Percentiles rank a stretch among this genome's conserved stretches.
These are phyloP conservation scores for Oreohelix idahoensis DNA, from an alignment of 1,140 invertebrate species.

Conservation along the genomic window DNA sequence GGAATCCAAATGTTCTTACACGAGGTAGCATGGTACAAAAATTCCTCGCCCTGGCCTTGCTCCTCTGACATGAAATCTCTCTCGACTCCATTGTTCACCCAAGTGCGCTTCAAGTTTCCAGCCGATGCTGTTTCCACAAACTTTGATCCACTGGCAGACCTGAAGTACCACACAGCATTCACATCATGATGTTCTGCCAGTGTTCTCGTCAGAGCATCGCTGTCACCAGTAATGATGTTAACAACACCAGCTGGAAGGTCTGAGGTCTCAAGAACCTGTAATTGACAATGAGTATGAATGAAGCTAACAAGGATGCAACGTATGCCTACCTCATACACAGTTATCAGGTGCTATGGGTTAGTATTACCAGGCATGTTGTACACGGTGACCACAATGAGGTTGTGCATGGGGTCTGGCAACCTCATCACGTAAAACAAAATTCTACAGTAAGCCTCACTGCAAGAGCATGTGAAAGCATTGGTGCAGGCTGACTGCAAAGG, in stretches of 20 bases:
- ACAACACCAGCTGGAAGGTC: conserved; percentile 75
- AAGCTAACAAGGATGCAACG: too few species aligned
- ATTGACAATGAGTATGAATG: conserved; percentile 9
- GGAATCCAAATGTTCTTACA: conserved; percentile 75
- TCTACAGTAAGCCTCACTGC: too few species aligned
- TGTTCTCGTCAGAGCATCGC: conserved; percentile 72
- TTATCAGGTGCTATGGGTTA: too few species aligned
- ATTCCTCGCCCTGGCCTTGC: conserved; percentile 73
- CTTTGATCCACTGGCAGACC: conserved; percentile 69
- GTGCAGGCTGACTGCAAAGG: too few species aligned
- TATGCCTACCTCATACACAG: too few species aligned
- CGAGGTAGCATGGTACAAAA: conserved; percentile 71
- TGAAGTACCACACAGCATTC: conserved; percentile 74
- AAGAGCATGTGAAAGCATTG: too few species aligned
- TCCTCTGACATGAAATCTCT: conserved; percentile 64
- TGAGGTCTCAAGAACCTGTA: conserved; percentile 75
- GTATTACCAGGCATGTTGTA: too few species aligned
- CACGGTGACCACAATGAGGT: too few species aligned
- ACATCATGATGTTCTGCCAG: conserved; percentile 74
- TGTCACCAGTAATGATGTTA: conserved; percentile 75
- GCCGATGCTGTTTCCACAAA: conserved; percentile 72
- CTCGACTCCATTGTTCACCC: conserved; percentile 72
- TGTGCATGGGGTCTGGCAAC: too few species aligned
- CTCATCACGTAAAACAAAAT: too few species aligned
- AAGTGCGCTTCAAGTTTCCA: conserved; percentile 73